Evolutionary conservation across 2,888 invertebrate species (phyloP), one percentile per base, ranked within the genome.

Genomic region (Oscheius sp.): DNA sequence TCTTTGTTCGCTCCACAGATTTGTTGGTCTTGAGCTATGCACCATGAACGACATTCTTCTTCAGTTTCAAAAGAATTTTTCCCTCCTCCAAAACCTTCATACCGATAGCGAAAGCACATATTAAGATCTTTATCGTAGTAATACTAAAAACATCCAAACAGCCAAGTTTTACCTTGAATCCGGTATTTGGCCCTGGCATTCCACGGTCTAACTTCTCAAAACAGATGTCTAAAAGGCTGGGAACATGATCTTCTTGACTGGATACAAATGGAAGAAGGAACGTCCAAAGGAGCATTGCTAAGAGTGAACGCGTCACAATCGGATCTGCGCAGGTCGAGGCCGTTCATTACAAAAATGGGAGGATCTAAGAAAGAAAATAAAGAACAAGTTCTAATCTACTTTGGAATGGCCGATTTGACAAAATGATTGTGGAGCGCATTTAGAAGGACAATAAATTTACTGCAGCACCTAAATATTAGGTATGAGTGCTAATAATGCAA

Each of bases 1-100:
- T 36, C 49, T 50, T 50, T 64, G 41, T 64, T 64, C 17, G 63
- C 63, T 24, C 63, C 63, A 26, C 63, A 64, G 28, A 17, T 50
- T 8, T 64, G 49, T 28, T 49, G 38, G 24, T 64, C 63, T 22
- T 49, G 47, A 9, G 63, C 47, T 12, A 63, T 49, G 22, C 63
- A 63, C 41, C 24, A 59, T n/a, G 44, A 12, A 14, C 59, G 41
- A 17, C 59, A 59, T 9, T 41, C 26, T 41, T 44, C 26, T 6
- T 59, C 59, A 14, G 24, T 14, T 20, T 2, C 17, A 28, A 59
- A 59, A 9, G 41, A 28, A 28, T 59, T 59, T 17, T 20, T 41
- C 2, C 59, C 59, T 26, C 59, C 59, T 8, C 59, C 59, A 14
- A 28, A 14, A 2, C 59, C 59, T 41, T 59, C 41, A 24, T 59